Percentiles rank a stretch among this genome's conserved stretches.
Evolutionary conservation across 2,888 invertebrate genomes (phyloP).

Genomic region (Cenopis cana): DNA sequence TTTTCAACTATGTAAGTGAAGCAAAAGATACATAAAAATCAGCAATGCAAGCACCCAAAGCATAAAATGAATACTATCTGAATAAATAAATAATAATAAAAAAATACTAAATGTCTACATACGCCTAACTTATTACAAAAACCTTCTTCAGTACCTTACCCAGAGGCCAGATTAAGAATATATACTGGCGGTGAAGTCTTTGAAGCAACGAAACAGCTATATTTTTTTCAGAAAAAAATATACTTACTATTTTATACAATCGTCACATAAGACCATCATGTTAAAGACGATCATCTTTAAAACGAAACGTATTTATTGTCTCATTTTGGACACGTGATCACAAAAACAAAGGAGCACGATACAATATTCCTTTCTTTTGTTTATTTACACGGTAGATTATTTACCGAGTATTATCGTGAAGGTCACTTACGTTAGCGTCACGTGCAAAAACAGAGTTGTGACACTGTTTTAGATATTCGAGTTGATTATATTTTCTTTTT

Average conservation of each 20-base stretch:
- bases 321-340: constrained; percentile 19
- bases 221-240: background rate
- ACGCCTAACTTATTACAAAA: background rate
- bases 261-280: too few species aligned
- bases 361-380: constrained; percentile 20
- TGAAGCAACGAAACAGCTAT: background rate
- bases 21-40: too few species aligned
- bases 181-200: background rate
- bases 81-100: too few species aligned
- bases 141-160: background rate
- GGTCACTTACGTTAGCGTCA: constrained; percentile 25
- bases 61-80: background rate
- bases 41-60: too few species aligned
- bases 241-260: background rate
- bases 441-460: constrained; percentile 34
- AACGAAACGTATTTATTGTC: background rate
- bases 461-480: background rate
- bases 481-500: too few species aligned
- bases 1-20: too few species aligned
- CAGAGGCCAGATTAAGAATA: background rate
- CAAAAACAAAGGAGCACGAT: constrained; percentile 15
- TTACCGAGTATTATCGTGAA: constrained; percentile 16
- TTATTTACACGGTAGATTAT: constrained; percentile 25
- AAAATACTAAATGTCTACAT: background rate
- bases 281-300: too few species aligned